Percentiles rank a stretch among this genome's conserved stretches.
Evolutionary conservation across 2,797 vertebrate genomes (phyloP).

Genomic region (Sebastes trivittatus): DNA sequence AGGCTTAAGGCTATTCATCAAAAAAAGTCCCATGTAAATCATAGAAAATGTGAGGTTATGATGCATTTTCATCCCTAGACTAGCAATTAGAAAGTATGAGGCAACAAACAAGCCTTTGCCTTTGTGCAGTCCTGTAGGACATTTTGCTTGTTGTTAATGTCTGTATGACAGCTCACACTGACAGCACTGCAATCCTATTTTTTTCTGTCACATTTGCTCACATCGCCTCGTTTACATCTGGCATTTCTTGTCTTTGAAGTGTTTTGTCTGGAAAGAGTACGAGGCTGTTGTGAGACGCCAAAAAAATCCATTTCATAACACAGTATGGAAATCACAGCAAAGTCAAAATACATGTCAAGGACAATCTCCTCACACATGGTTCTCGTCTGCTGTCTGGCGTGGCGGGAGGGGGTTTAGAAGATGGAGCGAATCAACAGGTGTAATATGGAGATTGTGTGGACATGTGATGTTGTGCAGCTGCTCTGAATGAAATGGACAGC

Average conservation of each 20-base stretch:
- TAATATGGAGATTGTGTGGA: slow-evolving; percentile 28
- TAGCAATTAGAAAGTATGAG: slow-evolving; percentile 35
- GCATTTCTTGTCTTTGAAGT: slow-evolving; percentile 14
- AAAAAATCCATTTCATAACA: slow-evolving; percentile 33
- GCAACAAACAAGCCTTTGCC: slow-evolving; percentile 19
- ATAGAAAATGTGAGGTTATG: slow-evolving; percentile 11
- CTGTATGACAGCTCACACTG: slow-evolving; percentile 16
- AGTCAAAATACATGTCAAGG: slow-evolving; percentile 30
- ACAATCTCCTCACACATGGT: background rate
- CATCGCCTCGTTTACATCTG: slow-evolving; percentile 6
- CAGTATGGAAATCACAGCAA: slow-evolving; percentile 13
- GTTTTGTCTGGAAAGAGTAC: background rate
- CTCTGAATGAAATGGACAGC: slow-evolving; percentile 37
- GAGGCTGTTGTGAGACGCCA: background rate
- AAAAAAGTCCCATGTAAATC: slow-evolving; percentile 10
- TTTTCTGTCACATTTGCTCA: slow-evolving; percentile 18
- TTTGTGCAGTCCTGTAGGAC: slow-evolving; percentile 35
- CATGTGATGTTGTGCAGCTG: slow-evolving; percentile 30
- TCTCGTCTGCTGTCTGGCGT: background rate
- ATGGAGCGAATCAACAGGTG: slow-evolving; percentile 45
- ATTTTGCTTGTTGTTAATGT: slow-evolving; percentile 14
- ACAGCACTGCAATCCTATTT: background rate
- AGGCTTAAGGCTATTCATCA: background rate
- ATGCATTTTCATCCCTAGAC: slow-evolving; percentile 19
- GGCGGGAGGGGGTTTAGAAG: background rate